These are phyloP conservation scores for Bilobella aurantiaca DNA, from an alignment of 1,140 invertebrate species.

Conservation along the genomic window DNA sequence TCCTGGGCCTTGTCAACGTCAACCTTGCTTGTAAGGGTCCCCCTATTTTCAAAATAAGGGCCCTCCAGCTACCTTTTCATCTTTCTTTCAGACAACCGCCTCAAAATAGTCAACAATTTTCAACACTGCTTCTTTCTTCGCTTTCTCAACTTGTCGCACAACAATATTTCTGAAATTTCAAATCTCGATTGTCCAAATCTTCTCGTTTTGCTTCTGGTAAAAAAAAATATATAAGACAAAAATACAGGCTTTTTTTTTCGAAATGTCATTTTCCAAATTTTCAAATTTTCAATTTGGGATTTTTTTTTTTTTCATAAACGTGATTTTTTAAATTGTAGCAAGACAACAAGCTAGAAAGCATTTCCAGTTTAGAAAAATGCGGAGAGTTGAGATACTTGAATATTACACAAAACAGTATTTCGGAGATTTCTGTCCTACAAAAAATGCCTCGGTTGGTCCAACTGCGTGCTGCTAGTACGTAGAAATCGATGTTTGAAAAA, in stretches of 20 bases:
- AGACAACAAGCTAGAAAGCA: neutral
- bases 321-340: constrained; percentile 1
- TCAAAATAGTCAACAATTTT: neutral
- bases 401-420: constrained; percentile 18
- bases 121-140: constrained; percentile 6
- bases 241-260: neutral
- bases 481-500: neutral
- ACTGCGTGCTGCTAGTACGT: constrained; percentile 15
- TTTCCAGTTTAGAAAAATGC: constrained; percentile 10
- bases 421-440: neutral
- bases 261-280: neutral
- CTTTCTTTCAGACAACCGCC: neutral
- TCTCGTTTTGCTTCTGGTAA: constrained; percentile 18
- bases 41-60: neutral
- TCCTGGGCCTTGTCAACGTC: neutral
- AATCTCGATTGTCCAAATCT: constrained; percentile 18
- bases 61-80: neutral
- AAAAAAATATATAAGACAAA: neutral
- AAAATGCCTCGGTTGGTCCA: constrained; percentile 7
- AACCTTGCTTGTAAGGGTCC: neutral
- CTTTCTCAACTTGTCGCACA: constrained; percentile 21
- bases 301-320: neutral
- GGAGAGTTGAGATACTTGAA: constrained; percentile 12
- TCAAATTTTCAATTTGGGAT: neutral
- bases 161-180: constrained; percentile 10